Evolutionary conservation across 2,888 invertebrate species (phyloP).

Genomic region (Pterostichus madidus): DNA sequence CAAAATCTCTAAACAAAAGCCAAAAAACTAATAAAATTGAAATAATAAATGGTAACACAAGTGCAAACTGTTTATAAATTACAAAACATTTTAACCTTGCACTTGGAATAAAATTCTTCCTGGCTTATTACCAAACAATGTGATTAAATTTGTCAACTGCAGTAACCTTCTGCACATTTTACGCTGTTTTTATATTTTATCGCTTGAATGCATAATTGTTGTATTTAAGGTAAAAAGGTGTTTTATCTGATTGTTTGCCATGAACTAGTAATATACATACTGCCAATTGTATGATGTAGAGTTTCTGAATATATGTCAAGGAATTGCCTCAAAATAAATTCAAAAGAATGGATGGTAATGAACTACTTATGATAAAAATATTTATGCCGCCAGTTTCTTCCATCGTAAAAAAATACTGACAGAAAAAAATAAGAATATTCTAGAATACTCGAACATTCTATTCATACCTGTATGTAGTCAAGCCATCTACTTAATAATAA

Average conservation of each 20-base stretch:
- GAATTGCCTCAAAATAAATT: background rate
- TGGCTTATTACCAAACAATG: background rate
- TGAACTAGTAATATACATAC: constrained; percentile 40
- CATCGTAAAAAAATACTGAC: no score
- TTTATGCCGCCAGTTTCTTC: background rate
- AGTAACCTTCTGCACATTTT: background rate
- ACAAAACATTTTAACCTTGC: no score
- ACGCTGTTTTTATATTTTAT: background rate
- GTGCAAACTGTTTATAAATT: no score
- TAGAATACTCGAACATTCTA: background rate
- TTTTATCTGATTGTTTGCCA: constrained; percentile 32
- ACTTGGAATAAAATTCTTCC: no score
- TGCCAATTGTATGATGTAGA: constrained; percentile 15
- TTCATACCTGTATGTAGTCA: background rate
- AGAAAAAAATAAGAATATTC: constrained; percentile 11
- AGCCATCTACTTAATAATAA: background rate
- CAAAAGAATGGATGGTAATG: constrained; percentile 39
- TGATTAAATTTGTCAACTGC: background rate
- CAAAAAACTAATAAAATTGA: no score
- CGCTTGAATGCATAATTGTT: constrained; percentile 9
- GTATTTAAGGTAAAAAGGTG: constrained; percentile 22
- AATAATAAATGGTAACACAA: no score
- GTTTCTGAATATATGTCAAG: constrained; percentile 49
- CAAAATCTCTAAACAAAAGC: no score
- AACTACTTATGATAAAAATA: constrained; percentile 15